Conservation (phyloP, 2,888 invertebrate species). For the Copidosoma aretas region DNA sequence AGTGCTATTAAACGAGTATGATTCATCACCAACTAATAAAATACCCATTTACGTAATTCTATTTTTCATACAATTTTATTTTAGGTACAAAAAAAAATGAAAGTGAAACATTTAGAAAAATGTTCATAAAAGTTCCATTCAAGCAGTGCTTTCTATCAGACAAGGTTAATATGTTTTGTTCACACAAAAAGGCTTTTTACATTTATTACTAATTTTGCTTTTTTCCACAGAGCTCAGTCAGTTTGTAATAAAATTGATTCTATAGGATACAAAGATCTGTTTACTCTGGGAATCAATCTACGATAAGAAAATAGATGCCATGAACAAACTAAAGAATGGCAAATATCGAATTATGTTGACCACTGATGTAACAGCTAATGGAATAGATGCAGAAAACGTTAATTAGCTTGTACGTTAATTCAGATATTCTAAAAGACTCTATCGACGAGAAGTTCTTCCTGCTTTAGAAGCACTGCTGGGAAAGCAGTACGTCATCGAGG, state of each 20-base stretch:
- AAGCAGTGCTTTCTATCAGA: constrained; percentile 88
- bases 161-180: constrained; percentile 62
- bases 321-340: constrained; percentile 79
- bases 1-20: constrained; percentile 73
- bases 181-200: neutral
- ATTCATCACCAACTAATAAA: neutral
- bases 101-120: constrained; percentile 69
- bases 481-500: too few species aligned
- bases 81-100: constrained; percentile 67
- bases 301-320: constrained; percentile 77
- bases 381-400: constrained; percentile 92
- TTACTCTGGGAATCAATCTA: constrained; percentile 81
- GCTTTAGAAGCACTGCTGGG: too few species aligned
- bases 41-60: too few species aligned
- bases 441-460: too few species aligned
- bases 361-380: constrained; percentile 90
- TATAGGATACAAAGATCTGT: constrained; percentile 79
- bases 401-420: constrained; percentile 92
- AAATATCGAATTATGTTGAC: constrained; percentile 86
- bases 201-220: constrained; percentile 1
- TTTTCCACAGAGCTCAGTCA: constrained; percentile 73
- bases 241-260: constrained; percentile 75
- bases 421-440: constrained; percentile 85
- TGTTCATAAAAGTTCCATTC: constrained; percentile 77
- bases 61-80: neutral